Evolutionary conservation across 1,140 invertebrate genomes (phyloP).

Genomic region (Magallana ariakensis): DNA sequence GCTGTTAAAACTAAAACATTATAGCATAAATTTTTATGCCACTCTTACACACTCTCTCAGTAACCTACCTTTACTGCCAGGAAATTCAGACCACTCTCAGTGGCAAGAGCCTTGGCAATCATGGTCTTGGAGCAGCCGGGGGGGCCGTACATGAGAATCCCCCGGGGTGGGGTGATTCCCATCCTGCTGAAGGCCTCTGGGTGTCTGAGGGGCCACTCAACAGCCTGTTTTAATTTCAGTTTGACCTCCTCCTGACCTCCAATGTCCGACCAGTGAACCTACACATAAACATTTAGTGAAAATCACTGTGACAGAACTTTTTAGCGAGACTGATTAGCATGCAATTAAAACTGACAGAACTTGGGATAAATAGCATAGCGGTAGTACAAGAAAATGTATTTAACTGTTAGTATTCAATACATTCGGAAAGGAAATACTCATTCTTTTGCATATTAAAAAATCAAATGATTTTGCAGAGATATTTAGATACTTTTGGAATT

Average conservation of each 20-base stretch:
- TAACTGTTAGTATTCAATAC: no score
- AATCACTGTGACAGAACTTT: no score
- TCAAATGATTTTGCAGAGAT: no score
- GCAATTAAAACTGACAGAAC: no score
- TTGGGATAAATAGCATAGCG: no score
- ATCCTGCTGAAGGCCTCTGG: constrained; percentile 83
- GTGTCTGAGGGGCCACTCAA: constrained; percentile 95
- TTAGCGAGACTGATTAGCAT: no score
- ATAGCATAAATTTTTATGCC: no score
- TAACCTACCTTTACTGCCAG: constrained; percentile 81
- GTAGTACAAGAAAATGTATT: no score
- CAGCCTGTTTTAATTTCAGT: constrained; percentile 90
- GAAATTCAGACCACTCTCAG: constrained; percentile 81
- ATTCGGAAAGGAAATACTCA: no score
- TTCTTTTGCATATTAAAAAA: no score
- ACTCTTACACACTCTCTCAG: no score
- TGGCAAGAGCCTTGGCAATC: constrained; percentile 85
- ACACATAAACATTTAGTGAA: constrained; percentile 39
- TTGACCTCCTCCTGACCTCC: constrained; percentile 94
- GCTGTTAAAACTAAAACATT: no score
- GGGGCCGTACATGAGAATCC: constrained; percentile 87
- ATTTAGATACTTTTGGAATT: constrained; percentile 78
- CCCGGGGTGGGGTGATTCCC: constrained; percentile 82
- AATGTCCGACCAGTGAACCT: constrained; percentile 91
- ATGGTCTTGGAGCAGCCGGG: constrained; percentile 89